Evolutionary conservation across 2,113 vertebrate species (phyloP), one percentile per base, ranked within the genome.

Genomic region (Pseudopodoces humilis): DNA sequence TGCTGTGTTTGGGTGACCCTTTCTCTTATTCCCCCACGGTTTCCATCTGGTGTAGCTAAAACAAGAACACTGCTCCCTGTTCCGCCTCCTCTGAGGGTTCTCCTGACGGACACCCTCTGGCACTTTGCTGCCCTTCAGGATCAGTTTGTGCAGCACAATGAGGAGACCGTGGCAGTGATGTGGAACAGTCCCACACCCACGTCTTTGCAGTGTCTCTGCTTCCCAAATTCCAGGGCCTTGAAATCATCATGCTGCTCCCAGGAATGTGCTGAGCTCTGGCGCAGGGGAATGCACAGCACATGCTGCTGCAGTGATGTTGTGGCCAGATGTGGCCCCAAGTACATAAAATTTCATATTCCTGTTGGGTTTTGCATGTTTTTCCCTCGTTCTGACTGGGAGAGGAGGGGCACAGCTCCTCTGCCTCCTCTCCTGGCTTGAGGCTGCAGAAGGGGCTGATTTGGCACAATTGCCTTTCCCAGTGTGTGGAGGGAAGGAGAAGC

Each of bases 141-240:
- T 50, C 7, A 17, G 19, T 53, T 79, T 69, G 72, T 72, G 72
- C 74, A 60, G 81, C 62, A 25, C 19, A 41, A 15, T 0, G 3
- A 71, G 91, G 14, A 71, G 86, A 64, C 62, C 33, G 69, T 31
- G 62, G 78, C 91, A 60, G 64, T 0, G 0, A 6, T 9, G 69
- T 22, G 91, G 46, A 80, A 2, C 27, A 15, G 46, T 56, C 86
- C 65, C 81, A 71, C 83, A 35, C 14, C 69, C 75, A 77, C 0
- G 0, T 21, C 53, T 35, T 39, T 2, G 4, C 79, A 58, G 35
- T 2, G 0, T 47, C 84, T 60, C 82, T 87, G 67, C 84, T 95
- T 87, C 93, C 89, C 63, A 62, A 16, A 95, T 95, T 96, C 94
- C 95, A 90, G 58, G 63, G 87, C 75, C 82, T 77, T 95, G 90